These are phyloP conservation scores for Drosophila tanythrix DNA, from an alignment of 2,888 invertebrate genomes.

Conservation along the genomic window DNA sequence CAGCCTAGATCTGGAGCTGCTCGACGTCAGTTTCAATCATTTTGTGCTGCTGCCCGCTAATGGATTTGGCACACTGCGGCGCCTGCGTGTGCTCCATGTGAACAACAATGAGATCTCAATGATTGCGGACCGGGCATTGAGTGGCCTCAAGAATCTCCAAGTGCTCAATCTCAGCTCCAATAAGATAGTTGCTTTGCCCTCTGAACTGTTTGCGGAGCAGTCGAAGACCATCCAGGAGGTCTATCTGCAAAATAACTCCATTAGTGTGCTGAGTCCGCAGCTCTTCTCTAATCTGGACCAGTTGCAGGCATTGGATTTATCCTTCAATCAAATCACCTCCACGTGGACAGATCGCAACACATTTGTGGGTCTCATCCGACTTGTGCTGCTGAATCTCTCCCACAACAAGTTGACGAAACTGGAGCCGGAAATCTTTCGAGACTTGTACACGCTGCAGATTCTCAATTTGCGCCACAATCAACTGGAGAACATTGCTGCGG, in stretches of 20 bases:
- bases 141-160: conserved; percentile 92
- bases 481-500: conserved; percentile 92
- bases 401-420: conserved; percentile 93
- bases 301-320: conserved; percentile 92
- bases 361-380: conserved; percentile 94
- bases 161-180: conserved; percentile 96
- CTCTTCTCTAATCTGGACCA: conserved; percentile 94
- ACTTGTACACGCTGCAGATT: conserved; percentile 93
- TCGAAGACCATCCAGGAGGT: conserved; percentile 93
- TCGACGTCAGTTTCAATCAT: conserved; percentile 94
- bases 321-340: conserved; percentile 93
- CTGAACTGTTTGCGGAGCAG: conserved; percentile 92
- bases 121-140: conserved; percentile 93
- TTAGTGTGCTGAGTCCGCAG: conserved; percentile 93
- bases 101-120: conserved; percentile 95
- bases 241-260: conserved; percentile 95
- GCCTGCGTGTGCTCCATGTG: conserved; percentile 92
- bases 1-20: conserved; percentile 91
- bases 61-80: conserved; percentile 92
- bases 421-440: conserved; percentile 93
- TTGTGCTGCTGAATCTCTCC: conserved; percentile 94
- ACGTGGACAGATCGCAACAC: conserved; percentile 94
- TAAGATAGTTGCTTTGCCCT: conserved; percentile 94
- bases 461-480: conserved; percentile 94
- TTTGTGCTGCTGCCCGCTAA: conserved; percentile 93